Conservation (phyloP, 2,797 vertebrate species). For the Discoglossus pictus region DNA sequence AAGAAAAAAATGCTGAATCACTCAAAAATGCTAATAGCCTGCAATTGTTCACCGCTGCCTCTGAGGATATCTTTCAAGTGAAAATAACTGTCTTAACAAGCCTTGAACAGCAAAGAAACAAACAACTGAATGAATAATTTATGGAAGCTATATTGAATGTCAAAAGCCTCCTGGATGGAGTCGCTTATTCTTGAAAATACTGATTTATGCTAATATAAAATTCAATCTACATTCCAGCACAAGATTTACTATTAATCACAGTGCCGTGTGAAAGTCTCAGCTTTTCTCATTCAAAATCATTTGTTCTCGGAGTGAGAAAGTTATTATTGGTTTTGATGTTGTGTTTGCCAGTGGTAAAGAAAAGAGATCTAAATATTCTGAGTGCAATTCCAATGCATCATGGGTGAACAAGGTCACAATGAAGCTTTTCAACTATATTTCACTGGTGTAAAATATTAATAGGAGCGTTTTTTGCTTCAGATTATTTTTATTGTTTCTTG, state of each 20-base stretch:
- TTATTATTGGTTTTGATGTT: slow-evolving; percentile 39
- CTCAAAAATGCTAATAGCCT: slow-evolving; percentile 57
- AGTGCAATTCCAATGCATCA: neutral
- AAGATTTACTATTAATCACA: slow-evolving; percentile 40
- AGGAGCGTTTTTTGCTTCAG: too few relatives aligned
- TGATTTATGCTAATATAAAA: slow-evolving; percentile 52
- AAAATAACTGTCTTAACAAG: slow-evolving; percentile 67
- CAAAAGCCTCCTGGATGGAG: slow-evolving; percentile 54
- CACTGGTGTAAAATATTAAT: neutral
- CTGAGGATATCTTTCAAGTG: slow-evolving; percentile 58
- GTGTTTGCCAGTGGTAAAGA: slow-evolving; percentile 6
- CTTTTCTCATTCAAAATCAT: slow-evolving; percentile 33
- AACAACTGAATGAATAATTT: slow-evolving; percentile 61
- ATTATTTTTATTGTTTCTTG: too few relatives aligned
- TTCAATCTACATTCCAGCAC: slow-evolving; percentile 46
- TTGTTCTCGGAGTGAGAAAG: slow-evolving; percentile 32
- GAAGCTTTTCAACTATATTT: slow-evolving; percentile 1
- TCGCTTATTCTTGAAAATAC: slow-evolving; percentile 51
- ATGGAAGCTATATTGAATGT: slow-evolving; percentile 49
- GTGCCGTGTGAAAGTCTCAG: slow-evolving; percentile 4
- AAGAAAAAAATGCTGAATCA: slow-evolving; percentile 54
- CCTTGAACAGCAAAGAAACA: slow-evolving; percentile 59
- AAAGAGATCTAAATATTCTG: slow-evolving; percentile 28
- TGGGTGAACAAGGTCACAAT: neutral
- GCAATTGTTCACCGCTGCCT: slow-evolving; percentile 56